Percentiles rank a stretch among this genome's conserved stretches.
These are phyloP conservation scores for Lithobates sylvaticus DNA, from an alignment of 2,797 vertebrate species.

Conservation along the genomic window DNA sequence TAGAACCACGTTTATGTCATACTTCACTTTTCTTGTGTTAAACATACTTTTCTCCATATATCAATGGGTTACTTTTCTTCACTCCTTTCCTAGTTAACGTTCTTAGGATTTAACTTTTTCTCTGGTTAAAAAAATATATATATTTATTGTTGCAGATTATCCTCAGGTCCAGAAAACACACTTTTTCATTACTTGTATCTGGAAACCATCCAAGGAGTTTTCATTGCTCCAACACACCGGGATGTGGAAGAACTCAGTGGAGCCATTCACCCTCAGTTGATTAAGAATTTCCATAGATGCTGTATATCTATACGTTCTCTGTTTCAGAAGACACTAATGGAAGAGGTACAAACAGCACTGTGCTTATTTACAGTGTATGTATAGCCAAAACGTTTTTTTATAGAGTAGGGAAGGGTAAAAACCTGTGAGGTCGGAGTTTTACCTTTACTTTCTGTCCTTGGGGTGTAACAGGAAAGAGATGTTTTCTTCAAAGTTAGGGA, in stretches of 20 bases:
- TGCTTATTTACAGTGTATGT: too few relatives aligned
- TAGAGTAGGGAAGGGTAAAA: too few relatives aligned
- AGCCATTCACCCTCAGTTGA: slow-evolving; percentile 89
- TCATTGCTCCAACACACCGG: slow-evolving; percentile 91
- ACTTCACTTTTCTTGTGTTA: too few relatives aligned
- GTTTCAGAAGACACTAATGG: slow-evolving; percentile 86
- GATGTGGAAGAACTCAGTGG: slow-evolving; percentile 88
- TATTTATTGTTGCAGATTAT: slow-evolving; percentile 77
- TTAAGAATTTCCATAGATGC: slow-evolving; percentile 94
- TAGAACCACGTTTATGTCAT: too few relatives aligned
- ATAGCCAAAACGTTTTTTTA: too few relatives aligned
- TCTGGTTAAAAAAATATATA: not conserved
- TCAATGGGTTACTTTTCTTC: too few relatives aligned
- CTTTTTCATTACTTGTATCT: slow-evolving; percentile 95
- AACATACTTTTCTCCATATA: too few relatives aligned
- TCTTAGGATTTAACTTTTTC: not conserved
- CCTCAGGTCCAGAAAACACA: slow-evolving; percentile 91
- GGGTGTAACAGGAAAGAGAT: too few relatives aligned
- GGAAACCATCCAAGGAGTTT: slow-evolving; percentile 93
- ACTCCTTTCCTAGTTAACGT: not conserved
- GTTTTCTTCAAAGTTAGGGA: too few relatives aligned
- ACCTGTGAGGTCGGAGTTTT: too few relatives aligned
- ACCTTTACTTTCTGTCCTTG: too few relatives aligned
- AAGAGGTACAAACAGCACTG: slow-evolving; percentile 74
- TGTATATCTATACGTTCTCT: slow-evolving; percentile 91